Evolutionary conservation across 2,113 vertebrate genomes (phyloP).

Genomic region (Prionailurus viverrinus): DNA sequence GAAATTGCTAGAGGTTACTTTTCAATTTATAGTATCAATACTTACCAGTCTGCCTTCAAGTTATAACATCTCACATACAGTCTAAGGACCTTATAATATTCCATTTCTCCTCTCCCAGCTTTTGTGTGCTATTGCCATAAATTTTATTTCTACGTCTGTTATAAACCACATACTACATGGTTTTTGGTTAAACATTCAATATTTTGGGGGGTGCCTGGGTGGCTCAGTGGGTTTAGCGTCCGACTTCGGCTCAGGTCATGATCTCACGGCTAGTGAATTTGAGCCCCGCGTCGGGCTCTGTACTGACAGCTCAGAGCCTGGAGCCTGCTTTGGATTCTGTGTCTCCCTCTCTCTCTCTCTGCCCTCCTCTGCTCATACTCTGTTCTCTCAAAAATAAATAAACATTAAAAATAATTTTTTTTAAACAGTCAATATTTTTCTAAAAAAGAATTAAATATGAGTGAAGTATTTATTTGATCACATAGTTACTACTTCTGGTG

Average conservation of each 20-base stretch:
- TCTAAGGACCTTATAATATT: background rate
- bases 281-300: too few species aligned
- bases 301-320: too few species aligned
- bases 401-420: too few species aligned
- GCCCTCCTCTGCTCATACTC: too few species aligned
- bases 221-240: too few species aligned
- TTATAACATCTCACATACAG: background rate
- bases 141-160: conserved; percentile 23
- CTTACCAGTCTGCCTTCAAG: background rate
- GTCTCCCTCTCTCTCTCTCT: too few species aligned
- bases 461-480: background rate
- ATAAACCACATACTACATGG: background rate
- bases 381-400: too few species aligned
- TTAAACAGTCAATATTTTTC: background rate
- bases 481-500: background rate
- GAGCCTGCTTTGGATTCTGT: too few species aligned
- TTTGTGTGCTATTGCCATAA: background rate
- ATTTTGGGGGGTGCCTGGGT: background rate
- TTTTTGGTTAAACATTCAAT: background rate
- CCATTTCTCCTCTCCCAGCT: background rate
- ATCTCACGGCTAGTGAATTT: too few species aligned
- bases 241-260: too few species aligned
- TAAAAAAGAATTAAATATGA: conserved; percentile 4
- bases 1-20: background rate
- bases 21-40: conserved; percentile 13